Evolutionary conservation across 2,888 invertebrate genomes (phyloP).

Genomic region (Ornithoptera priamus): DNA sequence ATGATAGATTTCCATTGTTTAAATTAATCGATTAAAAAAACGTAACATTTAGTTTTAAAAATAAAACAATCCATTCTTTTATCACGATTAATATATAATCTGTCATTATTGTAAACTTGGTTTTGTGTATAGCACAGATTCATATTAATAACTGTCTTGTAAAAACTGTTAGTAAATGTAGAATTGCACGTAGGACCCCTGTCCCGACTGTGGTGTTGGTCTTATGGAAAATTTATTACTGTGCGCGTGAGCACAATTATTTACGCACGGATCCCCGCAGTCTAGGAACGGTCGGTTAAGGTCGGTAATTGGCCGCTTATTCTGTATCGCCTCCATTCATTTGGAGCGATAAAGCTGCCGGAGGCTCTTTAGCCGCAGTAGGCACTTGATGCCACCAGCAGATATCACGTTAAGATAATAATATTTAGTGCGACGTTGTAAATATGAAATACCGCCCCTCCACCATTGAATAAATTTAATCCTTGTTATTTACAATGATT

Average conservation of each 20-base stretch:
- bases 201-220: slow-evolving; percentile 39
- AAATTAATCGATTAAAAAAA: not conserved
- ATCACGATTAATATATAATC: too few relatives aligned
- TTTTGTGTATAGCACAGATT: not conserved
- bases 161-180: slow-evolving; percentile 1
- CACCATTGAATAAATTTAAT: slow-evolving; percentile 19
- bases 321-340: slow-evolving; percentile 75
- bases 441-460: slow-evolving; percentile 32
- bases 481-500: slow-evolving; percentile 23
- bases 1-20: slow-evolving; percentile 30
- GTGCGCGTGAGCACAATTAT: slow-evolving; percentile 71
- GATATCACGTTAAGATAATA: slow-evolving; percentile 49
- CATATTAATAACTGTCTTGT: not conserved
- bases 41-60: not conserved
- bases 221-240: slow-evolving; percentile 76
- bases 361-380: slow-evolving; percentile 47
- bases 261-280: slow-evolving; percentile 64
- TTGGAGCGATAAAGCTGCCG: slow-evolving; percentile 67
- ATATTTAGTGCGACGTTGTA: slow-evolving; percentile 32
- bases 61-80: too few relatives aligned
- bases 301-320: slow-evolving; percentile 72
- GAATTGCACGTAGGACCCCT: slow-evolving; percentile 31
- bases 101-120: too few relatives aligned
- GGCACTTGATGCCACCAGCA: slow-evolving; percentile 52
- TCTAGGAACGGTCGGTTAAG: slow-evolving; percentile 43